phyloP scores from a whole-genome alignment of 2,797 vertebrate species.

The Melanotaenia maccullochi region DNA sequence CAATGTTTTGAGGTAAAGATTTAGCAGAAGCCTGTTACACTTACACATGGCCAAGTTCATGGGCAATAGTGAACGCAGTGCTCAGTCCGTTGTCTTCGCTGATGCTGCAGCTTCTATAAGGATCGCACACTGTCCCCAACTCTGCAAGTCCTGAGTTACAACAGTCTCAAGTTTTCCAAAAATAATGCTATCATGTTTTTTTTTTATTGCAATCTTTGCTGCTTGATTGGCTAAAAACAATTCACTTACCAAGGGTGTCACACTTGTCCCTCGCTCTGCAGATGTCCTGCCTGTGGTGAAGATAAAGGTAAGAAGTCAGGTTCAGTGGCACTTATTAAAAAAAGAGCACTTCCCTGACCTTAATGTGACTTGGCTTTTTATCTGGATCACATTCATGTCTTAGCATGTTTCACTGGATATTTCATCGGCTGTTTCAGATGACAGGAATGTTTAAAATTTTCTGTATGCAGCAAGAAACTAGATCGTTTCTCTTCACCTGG shows the following conservation, averaged over 20 bases:
- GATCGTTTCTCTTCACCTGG: constrained; percentile 82
- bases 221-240: background rate
- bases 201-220: background rate
- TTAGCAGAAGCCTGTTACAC: constrained; percentile 65
- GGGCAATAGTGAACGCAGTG: constrained; percentile 97
- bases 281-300: constrained; percentile 92
- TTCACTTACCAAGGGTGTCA: constrained; percentile 93
- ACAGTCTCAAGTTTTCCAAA: background rate
- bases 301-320: constrained; percentile 32
- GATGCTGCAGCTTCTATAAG: constrained; percentile 97
- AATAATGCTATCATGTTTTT: background rate
- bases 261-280: constrained; percentile 98
- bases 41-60: constrained; percentile 99
- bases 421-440: constrained; percentile 4
- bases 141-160: constrained; percentile 91
- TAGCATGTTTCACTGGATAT: background rate
- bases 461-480: background rate
- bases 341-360: background rate
- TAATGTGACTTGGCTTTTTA: background rate
- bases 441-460: constrained; percentile 5
- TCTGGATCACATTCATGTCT: constrained; percentile 17
- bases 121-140: constrained; percentile 96
- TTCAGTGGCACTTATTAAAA: constrained; percentile 15
- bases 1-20: constrained; percentile 4
- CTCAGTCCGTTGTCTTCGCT: constrained; percentile 98